Conservation (phyloP, 2,888 invertebrate species). For the Cosmia pyralina region DNA sequence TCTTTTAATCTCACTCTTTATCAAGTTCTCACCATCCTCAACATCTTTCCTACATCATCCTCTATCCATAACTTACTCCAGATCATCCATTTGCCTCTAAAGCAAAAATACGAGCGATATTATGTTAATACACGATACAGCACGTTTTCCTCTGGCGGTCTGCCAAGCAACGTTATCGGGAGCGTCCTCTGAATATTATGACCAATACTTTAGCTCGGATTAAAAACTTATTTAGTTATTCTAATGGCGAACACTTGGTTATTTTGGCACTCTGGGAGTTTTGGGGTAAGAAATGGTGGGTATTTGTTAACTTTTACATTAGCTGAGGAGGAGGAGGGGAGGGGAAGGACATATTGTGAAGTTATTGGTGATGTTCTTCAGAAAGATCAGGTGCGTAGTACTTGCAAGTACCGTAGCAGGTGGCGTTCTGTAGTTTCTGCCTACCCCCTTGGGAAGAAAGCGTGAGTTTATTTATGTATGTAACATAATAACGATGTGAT, state of each 20-base stretch:
- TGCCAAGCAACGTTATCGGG: conserved; percentile 66
- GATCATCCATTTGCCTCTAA: conserved; percentile 53
- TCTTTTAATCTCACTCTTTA: neutral
- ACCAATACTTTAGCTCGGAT: conserved; percentile 67
- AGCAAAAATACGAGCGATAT: conserved; percentile 58
- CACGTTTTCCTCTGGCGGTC: conserved; percentile 53
- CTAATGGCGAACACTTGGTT: conserved; percentile 52
- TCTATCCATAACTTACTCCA: conserved; percentile 12
- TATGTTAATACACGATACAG: conserved; percentile 59
- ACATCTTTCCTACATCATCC: neutral
- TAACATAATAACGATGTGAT: neutral
- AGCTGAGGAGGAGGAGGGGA: neutral
- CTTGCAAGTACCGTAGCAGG: neutral
- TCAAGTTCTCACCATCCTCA: neutral
- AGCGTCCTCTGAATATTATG: conserved; percentile 65
- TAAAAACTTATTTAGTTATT: conserved; percentile 69
- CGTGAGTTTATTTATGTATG: neutral
- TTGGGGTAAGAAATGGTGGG: conserved; percentile 9
- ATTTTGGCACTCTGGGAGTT: conserved; percentile 45
- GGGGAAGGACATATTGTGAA: neutral
- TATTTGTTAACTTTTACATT: neutral
- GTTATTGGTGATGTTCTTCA: neutral
- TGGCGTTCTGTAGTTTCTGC: neutral
- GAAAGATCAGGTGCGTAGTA: neutral
- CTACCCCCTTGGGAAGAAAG: neutral